phyloP scores from a whole-genome alignment of 2,113 vertebrate genomes.

The Otus sunia region DNA sequence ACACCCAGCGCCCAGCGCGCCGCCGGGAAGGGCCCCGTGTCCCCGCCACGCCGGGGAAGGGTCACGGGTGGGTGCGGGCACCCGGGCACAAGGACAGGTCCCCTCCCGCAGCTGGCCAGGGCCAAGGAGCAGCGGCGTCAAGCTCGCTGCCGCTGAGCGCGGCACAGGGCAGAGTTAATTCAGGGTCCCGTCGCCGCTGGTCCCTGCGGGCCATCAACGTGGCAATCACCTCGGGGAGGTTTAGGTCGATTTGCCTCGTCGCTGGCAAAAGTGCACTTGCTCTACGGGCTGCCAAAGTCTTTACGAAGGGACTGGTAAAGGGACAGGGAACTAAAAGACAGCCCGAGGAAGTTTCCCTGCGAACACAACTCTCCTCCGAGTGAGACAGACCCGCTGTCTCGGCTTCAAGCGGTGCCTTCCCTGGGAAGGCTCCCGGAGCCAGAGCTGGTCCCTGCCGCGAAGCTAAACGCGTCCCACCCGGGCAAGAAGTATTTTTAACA shows the following conservation, averaged over 20 bases:
- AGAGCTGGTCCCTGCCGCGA: neutral
- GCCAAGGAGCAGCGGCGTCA: neutral
- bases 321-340: neutral
- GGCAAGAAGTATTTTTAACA: neutral
- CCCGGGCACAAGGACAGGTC: fast-evolving
- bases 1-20: constrained; percentile 66
- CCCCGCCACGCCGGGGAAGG: neutral
- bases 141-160: fast-evolving
- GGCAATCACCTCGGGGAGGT: neutral
- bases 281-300: neutral
- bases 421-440: neutral
- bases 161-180: neutral
- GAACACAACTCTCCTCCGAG: neutral
- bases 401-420: neutral
- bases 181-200: neutral
- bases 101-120: neutral
- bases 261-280: neutral
- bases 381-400: neutral
- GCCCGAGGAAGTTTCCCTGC: neutral
- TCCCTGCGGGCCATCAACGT: neutral
- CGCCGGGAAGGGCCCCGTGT: neutral
- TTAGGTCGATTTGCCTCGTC: neutral
- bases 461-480: neutral
- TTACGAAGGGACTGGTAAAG: fast-evolving
- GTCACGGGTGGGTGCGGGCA: fast-evolving